Base-by-base conservation (phyloP, 2,113 vertebrate genomes). In the Pangasianodon gigas region DNA sequence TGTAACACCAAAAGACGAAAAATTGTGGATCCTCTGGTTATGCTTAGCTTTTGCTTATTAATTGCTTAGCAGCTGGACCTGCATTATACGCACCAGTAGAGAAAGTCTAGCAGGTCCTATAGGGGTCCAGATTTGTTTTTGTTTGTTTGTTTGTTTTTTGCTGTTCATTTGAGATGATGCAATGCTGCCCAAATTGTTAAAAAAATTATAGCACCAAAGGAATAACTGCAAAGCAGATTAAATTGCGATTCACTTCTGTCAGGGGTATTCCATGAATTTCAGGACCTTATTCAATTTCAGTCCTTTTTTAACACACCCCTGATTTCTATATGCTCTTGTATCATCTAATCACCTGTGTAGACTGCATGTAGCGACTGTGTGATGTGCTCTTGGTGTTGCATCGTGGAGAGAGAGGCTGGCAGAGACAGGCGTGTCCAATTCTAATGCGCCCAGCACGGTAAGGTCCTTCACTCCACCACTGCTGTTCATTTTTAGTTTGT, bases 391-490 rank as follows among this genome's bases (percentile, higher is more conserved):
- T 84, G 65, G 65, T 60, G 37, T n/a, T 75, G 52, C 81, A 84
- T 60, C 11, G 29, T 62, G 56, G 54, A 60, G 88, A 84, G 67
- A 51, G 48, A 88, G 80, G 83, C 83, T 79, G 88, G 83, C 83
- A 46, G 29, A 79, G 69, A 62, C 88, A 65, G 83, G 56, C 6
- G 83, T 79, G 71, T 79, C 83, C 56, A 14, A 65, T 89, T 85
- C 82, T 89, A 85, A 89, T 89, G 88, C 82, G 67, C 83, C 52
- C 82, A 60, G 83, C 88, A 89, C 88, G 88, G 88, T 89, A 75
- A 89, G 88, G 4, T 41, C 24, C 8, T 71, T 83, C 29, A 54
- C 26, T n/a, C 11, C 32, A 56, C 18, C 11, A 11, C 24, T 7
- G 8, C 24, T 8, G 7, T 19, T 60, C 24, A 29, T 11, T 80